phyloP scores from a whole-genome alignment of 2,113 vertebrate species.

The Erythrolamprus reginae region DNA sequence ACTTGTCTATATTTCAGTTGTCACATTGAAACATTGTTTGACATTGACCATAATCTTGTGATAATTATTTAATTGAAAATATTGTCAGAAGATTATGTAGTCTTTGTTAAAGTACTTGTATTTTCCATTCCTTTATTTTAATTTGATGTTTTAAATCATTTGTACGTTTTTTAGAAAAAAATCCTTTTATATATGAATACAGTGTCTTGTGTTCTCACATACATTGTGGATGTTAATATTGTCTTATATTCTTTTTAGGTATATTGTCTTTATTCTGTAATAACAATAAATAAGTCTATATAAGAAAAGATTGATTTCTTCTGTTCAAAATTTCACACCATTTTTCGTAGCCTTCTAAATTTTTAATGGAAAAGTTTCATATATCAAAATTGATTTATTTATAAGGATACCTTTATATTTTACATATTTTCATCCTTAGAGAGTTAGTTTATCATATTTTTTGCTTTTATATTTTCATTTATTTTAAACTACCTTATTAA shows the following conservation, averaged over 20 bases:
- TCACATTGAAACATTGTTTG: slow-evolving; percentile 28
- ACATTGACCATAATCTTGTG: slow-evolving; percentile 31
- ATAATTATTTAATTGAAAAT: neutral
- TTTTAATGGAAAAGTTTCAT: slow-evolving; percentile 15
- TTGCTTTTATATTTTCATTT: slow-evolving; percentile 15
- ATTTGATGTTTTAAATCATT: slow-evolving; percentile 35
- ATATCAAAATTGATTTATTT: slow-evolving; percentile 28
- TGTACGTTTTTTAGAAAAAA: slow-evolving; percentile 41
- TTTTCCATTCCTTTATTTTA: slow-evolving; percentile 52
- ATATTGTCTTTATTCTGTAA: slow-evolving; percentile 63
- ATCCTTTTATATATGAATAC: slow-evolving; percentile 34
- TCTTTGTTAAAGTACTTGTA: slow-evolving; percentile 31
- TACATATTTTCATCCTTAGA: slow-evolving; percentile 12
- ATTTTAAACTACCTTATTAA: neutral
- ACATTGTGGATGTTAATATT: slow-evolving; percentile 45
- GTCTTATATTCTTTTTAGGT: slow-evolving; percentile 47
- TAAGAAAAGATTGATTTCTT: slow-evolving; percentile 62
- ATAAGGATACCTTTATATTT: slow-evolving; percentile 9
- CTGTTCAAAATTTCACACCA: slow-evolving; percentile 50
- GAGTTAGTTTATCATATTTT: neutral
- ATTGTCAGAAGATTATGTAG: slow-evolving; percentile 37
- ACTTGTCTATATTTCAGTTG: slow-evolving; percentile 23
- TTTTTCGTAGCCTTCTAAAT: slow-evolving; percentile 24
- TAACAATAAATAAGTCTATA: slow-evolving; percentile 66
- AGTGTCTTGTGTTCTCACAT: slow-evolving; percentile 48